Evolutionary conservation across 2,113 vertebrate genomes (phyloP), one percentile per base, ranked within the genome.

Genomic region (Leptobrachium leishanense): DNA sequence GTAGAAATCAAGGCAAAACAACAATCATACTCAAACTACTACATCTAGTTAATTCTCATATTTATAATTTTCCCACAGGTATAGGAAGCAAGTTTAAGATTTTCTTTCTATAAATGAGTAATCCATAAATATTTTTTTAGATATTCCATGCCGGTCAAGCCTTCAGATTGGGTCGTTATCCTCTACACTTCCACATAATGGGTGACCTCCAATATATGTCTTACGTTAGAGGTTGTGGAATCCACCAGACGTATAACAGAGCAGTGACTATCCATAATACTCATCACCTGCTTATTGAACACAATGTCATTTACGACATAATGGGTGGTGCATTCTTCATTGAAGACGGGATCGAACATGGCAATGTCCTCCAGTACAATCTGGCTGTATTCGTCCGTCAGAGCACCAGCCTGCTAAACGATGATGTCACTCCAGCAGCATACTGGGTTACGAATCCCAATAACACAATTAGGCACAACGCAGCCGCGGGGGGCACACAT

Each of bases 401-500:
- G 77, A 96, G 95, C 83, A 96, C 94, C 75, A 94, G 94, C 79
- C 90, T 96, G 44, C 87, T 95, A 46, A 96, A 96, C 39, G 95
- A 96, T 6, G 95, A 96, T 15, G 88, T 96, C 72, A 96, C 95
- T 0, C 95, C 95, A 0, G 95, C 95, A 1, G 94, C 89, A 55
- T 96, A 89, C 86, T 96, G 95, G 95, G 92, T 96, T 79, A 96
- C 95, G 82, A 95, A 96, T 68, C 93, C 95, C 3, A 91, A 95
- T 85, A 96, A 96, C 85, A 92, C 89, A 71, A 83, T 96, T 74
- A 89, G 92, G 0, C 94, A 96, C 89, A 96, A 96, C 15, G 87
- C 82, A 0, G 95, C 92, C 0, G 95, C 93, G 0, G 95, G 95
- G 0, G 95, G 95, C 2, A 94, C 95, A 15, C 95, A 96, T 84